Conservation (phyloP, 2,113 vertebrate genomes). For the Siphamia tubifer region DNA sequence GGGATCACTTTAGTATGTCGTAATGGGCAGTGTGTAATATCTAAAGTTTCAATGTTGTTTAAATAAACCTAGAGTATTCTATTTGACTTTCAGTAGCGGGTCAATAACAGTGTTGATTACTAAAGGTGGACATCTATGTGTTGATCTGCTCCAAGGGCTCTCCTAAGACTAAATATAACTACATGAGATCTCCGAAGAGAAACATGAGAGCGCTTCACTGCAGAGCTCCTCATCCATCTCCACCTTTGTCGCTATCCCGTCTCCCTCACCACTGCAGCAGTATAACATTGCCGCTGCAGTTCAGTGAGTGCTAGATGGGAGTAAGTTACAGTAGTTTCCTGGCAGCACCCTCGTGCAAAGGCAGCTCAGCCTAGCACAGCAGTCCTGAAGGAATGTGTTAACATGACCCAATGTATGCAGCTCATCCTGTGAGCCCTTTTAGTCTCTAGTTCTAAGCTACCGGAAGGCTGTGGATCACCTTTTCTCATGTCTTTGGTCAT, state of each 20-base stretch:
- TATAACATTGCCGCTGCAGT: conserved; percentile 15
- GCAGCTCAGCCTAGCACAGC: conserved; percentile 41
- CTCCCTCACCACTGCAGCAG: conserved; percentile 1
- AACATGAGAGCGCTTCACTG: conserved; percentile 59
- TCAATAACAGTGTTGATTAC: conserved; percentile 64
- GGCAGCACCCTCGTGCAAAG: conserved; percentile 48
- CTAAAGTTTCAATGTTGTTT: conserved; percentile 19
- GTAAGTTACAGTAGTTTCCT: conserved; percentile 62
- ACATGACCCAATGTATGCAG: conserved; percentile 51
- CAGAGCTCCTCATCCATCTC: conserved; percentile 50
- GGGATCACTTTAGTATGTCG: neutral
- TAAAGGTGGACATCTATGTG: conserved; percentile 57
- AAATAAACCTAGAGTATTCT: conserved; percentile 22
- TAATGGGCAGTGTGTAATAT: conserved; percentile 8
- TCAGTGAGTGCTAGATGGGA: conserved; percentile 23
- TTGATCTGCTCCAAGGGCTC: conserved; percentile 63
- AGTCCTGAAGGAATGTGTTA: conserved; percentile 63
- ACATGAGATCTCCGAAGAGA: conserved; percentile 59
- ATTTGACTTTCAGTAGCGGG: conserved; percentile 49
- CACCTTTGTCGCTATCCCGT: conserved; percentile 44
- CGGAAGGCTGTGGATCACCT: conserved; percentile 38
- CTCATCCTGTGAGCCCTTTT: conserved; percentile 56
- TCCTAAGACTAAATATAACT: conserved; percentile 74
- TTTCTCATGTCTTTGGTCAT: conserved; percentile 31
- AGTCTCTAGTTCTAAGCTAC: conserved; percentile 40